Conservation (phyloP, 1,140 invertebrate species). For the Calosoma granatense region DNA sequence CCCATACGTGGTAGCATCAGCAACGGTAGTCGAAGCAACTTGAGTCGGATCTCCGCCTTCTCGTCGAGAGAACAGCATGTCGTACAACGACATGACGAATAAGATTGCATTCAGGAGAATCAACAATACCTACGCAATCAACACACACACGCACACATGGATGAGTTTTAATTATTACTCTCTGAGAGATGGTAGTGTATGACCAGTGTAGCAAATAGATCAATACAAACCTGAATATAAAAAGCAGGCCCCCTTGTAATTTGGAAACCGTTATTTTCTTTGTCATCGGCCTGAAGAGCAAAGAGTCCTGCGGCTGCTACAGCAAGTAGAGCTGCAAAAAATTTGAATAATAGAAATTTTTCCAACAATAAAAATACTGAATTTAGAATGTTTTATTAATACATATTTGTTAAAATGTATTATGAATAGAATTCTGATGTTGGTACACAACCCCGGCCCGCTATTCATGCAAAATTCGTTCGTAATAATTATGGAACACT, state of each 20-base stretch:
- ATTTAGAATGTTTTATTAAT: not conserved
- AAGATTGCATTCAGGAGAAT: constrained; percentile 63
- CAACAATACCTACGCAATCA: constrained; percentile 52
- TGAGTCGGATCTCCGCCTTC: constrained; percentile 65
- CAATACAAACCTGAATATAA: constrained; percentile 64
- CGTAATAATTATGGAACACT: too few relatives aligned
- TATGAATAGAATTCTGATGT: too few relatives aligned
- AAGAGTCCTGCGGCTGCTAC: constrained; percentile 69
- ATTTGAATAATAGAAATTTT: constrained; percentile 11
- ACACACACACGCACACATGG: not conserved
- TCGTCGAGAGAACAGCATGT: constrained; percentile 55
- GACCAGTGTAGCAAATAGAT: too few relatives aligned
- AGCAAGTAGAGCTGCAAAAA: constrained; percentile 59
- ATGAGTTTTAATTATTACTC: not conserved
- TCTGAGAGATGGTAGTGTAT: too few relatives aligned
- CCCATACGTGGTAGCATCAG: constrained; percentile 60
- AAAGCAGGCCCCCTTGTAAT: constrained; percentile 69
- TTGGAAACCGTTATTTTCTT: constrained; percentile 56
- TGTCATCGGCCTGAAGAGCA: constrained; percentile 69
- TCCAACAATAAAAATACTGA: too few relatives aligned
- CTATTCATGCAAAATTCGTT: too few relatives aligned
- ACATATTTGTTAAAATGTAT: too few relatives aligned
- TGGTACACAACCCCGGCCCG: too few relatives aligned
- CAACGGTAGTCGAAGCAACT: constrained; percentile 37
- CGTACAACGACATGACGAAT: constrained; percentile 66